Conservation (phyloP, 2,113 vertebrate genomes). For the Mirza zaza region DNA sequence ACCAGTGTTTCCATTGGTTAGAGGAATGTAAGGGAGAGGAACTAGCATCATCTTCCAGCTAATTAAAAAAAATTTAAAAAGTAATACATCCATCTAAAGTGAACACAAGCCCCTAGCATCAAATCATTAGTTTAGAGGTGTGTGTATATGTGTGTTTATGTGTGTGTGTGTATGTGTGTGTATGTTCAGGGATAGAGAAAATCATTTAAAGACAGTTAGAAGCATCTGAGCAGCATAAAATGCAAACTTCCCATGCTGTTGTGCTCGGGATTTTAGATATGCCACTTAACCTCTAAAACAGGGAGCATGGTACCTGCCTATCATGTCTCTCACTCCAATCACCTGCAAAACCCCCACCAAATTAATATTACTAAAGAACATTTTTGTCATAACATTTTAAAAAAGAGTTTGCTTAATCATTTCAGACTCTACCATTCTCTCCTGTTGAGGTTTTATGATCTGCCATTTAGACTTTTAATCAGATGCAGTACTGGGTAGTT, state of each 20-base stretch:
- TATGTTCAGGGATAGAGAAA: background rate
- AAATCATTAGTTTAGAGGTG: background rate
- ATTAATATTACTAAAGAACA: slow-evolving; percentile 13
- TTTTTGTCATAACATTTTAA: background rate
- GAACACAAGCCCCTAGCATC: background rate
- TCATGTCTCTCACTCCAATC: background rate
- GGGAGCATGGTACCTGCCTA: background rate
- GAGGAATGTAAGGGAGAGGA: background rate
- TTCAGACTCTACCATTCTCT: background rate
- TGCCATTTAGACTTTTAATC: background rate
- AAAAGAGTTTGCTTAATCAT: background rate
- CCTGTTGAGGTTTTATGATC: background rate
- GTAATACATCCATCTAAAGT: background rate
- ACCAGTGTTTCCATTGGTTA: background rate
- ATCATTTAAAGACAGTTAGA: slow-evolving; percentile 27
- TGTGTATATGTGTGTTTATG: background rate
- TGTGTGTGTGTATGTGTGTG: background rate
- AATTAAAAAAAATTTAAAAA: background rate
- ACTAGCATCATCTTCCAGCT: background rate
- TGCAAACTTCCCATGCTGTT: background rate
- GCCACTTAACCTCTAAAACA: background rate
- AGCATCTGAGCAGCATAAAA: slow-evolving; percentile 20
- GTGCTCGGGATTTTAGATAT: background rate
- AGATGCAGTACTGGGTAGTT: background rate
- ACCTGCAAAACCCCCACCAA: background rate